phyloP scores from a whole-genome alignment of 2,888 invertebrate species.

The Apamea anceps region DNA sequence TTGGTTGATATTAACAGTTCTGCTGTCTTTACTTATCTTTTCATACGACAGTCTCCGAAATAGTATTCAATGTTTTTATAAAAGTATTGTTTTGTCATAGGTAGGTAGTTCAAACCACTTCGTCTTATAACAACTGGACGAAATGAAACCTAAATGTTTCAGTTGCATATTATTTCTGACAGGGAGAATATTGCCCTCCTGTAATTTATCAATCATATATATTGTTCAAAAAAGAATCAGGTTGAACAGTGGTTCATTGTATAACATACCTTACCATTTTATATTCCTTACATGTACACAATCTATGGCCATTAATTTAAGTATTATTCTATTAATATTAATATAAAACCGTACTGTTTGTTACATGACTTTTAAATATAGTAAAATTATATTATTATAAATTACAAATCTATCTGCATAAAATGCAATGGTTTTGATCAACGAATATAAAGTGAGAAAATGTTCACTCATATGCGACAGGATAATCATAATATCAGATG shows the following conservation, averaged over 20 bases:
- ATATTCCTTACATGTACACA: constrained; percentile 63
- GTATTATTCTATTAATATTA: constrained; percentile 49
- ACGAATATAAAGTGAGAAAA: constrained; percentile 4
- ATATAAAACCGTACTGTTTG: constrained; percentile 50
- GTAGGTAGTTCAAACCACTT: not conserved
- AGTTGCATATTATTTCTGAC: not conserved
- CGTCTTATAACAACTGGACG: not conserved
- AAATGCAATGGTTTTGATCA: constrained; percentile 57
- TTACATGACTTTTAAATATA: constrained; percentile 50
- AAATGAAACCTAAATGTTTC: not conserved
- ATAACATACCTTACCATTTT: constrained; percentile 38
- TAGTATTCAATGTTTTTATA: not conserved
- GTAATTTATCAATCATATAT: not conserved
- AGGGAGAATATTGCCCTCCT: not conserved
- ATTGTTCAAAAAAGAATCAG: constrained; percentile 7
- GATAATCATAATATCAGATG: constrained; percentile 32
- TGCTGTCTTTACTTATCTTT: not conserved
- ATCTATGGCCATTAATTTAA: constrained; percentile 68
- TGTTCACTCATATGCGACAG: constrained; percentile 29
- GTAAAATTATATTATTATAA: constrained; percentile 22
- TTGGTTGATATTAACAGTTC: constrained; percentile 37
- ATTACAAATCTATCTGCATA: constrained; percentile 38
- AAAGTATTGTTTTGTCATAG: not conserved
- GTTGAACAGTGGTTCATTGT: constrained; percentile 12
- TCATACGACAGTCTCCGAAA: constrained; percentile 2